phyloP scores from a whole-genome alignment of 2,113 vertebrate species.

The Murina feae region DNA sequence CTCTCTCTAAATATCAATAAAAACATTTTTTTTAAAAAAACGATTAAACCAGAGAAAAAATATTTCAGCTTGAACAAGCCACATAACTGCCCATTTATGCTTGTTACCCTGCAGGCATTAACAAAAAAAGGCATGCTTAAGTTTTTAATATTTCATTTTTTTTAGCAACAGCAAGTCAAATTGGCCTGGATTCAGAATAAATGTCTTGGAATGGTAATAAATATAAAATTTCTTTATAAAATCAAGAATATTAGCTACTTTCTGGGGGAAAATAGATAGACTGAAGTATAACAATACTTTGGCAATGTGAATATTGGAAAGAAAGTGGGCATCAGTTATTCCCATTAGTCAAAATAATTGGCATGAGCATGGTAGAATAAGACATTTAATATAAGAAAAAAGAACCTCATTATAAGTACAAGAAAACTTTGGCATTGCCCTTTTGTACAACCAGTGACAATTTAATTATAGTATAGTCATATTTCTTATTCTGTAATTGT shows the following conservation, averaged over 20 bases:
- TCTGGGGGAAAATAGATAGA: slow-evolving; percentile 17
- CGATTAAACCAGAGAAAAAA: background rate
- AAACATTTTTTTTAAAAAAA: background rate
- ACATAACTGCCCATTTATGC: background rate
- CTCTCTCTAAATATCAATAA: no score
- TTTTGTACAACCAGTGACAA: slow-evolving; percentile 16
- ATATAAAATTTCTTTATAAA: slow-evolving; percentile 44
- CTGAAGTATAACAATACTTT: background rate
- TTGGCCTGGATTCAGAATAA: slow-evolving; percentile 24
- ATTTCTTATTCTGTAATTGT: slow-evolving; percentile 57
- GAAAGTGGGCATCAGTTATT: slow-evolving; percentile 14
- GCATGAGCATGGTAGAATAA: background rate
- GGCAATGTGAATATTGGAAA: background rate
- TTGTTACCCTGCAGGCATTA: background rate
- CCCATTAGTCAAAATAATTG: slow-evolving; percentile 39
- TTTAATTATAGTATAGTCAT: slow-evolving; percentile 29
- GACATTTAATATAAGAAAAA: slow-evolving; percentile 21
- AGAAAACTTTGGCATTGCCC: slow-evolving; percentile 21
- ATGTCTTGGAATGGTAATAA: slow-evolving; percentile 11
- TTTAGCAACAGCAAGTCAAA: background rate
- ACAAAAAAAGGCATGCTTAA: background rate
- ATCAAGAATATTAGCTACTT: slow-evolving; percentile 8
- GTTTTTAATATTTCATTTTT: slow-evolving; percentile 25
- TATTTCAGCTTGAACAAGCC: background rate
- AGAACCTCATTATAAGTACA: slow-evolving; percentile 10